Base-by-base conservation (phyloP, 1,140 invertebrate species). In the Heterodera schachtii region DNA sequence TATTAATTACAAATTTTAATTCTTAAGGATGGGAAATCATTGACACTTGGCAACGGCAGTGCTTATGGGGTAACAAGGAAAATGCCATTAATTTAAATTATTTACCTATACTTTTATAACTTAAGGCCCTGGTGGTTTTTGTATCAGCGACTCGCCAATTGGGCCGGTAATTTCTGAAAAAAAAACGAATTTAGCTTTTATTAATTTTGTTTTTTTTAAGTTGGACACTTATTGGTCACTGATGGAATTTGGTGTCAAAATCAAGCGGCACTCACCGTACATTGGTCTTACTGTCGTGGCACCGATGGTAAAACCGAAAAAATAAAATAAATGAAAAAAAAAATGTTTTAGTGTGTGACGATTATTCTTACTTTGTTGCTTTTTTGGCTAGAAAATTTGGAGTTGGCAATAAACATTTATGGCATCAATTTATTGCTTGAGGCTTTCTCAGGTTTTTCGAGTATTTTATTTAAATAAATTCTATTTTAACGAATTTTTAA, bases 151-250 rank as follows among this genome's bases (percentile, higher is more conserved):
- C 46, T 44, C 46, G 21, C 64, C 73, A 19, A 74, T 84, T 66
- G 49, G 83, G 74, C 64, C 70, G 57, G 66, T 76, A 46, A 67
- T 19, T 52, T 31, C 49, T 19, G 16, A 31, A 41, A n/a, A 19
- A 19, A 79, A 4, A 78, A 13, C 1, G 41, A 60, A n/a, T 69
- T 81, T 6, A 41, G n/a, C 16, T 43, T 41, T 44, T 57, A 77
- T n/a, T 16, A 47, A 57, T 46, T 16, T 70, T 49, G 47, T 57
- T 43, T 31, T 2, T 21, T 44, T 46, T 19, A 64, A 88, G 73
- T 78, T 87, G 57, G 87, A 88, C 31, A 87, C 80, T 49, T 88
- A 89, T 75, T 88, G 87, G 88, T 87, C 85, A 2, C 71, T 88
- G 7, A 76, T 88, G 13, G 87, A 88, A 77, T 88, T 88, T 79